Base-by-base conservation (phyloP, 2,113 vertebrate species). In the Laticauda colubrina region DNA sequence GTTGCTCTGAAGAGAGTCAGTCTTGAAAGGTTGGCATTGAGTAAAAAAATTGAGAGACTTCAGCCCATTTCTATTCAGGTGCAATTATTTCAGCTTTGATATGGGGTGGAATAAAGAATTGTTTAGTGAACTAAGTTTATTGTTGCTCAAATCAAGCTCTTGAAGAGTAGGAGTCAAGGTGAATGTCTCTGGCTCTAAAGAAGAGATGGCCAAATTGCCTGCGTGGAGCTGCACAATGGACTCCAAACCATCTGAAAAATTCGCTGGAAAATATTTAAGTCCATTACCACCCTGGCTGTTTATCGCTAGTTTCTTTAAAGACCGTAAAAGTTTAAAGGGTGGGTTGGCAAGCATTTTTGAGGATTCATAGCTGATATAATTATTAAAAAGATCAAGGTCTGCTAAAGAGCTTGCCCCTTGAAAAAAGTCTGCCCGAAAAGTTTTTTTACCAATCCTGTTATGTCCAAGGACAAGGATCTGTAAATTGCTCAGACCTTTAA, bases 21-120 rank as follows among this genome's bases (percentile, higher is more conserved):
- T 5, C 95, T 91, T 7, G 57, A 92, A 6, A 98, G 96, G 0
- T 96, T 98, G 55, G 96, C 95, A 0, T 91, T 0, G 11, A 34
- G 57, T n/a, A 1, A 98, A 43, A 92, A 98, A 98, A 26, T 97
- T 92, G 91, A 98, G 96, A 23, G 97, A 64, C 8, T 94, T 98
- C 0, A 98, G 55, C 93, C 98, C 96, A 61, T 96, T 95, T 57
- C 98, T 98, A 95, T 98, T 98, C 87, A 97, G 92, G 23, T 43
- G 34, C 89, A 98, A 92, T 39, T 4, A 91, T 59, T 91, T 94
- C 53, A 99, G 94, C 54, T 97, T 98, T 54, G 81, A 91, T 43
- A 98, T 95, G 92, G 97, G 98, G 95, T 96, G 97, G 94, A 98
- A 98, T 86, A 98, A 24, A 5, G 93, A 43, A 0, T 96, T 21